Base-by-base conservation (phyloP, 2,113 vertebrate genomes). In the human region DNA sequence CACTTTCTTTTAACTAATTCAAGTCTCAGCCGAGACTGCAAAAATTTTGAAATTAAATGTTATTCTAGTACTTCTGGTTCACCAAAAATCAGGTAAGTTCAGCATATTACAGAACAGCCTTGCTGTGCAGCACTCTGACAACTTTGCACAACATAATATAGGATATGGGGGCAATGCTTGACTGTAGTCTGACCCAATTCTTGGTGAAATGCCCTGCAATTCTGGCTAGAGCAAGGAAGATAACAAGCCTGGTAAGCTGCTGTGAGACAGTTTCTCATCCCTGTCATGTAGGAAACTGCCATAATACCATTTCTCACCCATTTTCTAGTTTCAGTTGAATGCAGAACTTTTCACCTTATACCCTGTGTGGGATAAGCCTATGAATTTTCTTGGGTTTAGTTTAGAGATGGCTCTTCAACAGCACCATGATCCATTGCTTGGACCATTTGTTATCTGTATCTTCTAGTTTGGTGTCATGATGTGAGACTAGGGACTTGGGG, bases 1-100 rank as follows among this genome's bases (percentile, higher is more conserved):
- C 52, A 52, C 25, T 90, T 90, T 50, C 38, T 76, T 96, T 85
- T 91, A 89, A 78, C n/a, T 91, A 95, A 72, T 55, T 93, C 35
- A 95, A 45, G 52, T 48, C 75, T 55, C 52, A 52, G 11, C 23
- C 66, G 72, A 91, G 93, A 92, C 78, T 85, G 82, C 13, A 83
- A 73, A 89, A 86, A 75, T 92, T 43, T 94, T 96, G 35, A 35
- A 75, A 82, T 83, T 84, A 35, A 93, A 48, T 84, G 43, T 97
- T 40, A 75, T 78, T 82, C 52, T 97, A 50, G 10, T 96, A 50
- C 22, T 90, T 81, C 43, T 80, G 57, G 32, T 89, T 89, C 40
- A 70, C 35, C 90, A 40, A 93, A 57, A 89, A 92, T 40, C 35
- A 84, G 4, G 10, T 64, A 90, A 61, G 20, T 80, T 95, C 35